These are phyloP conservation scores for Bettongia penicillata DNA, from an alignment of 2,113 vertebrate genomes.

Conservation along the genomic window DNA sequence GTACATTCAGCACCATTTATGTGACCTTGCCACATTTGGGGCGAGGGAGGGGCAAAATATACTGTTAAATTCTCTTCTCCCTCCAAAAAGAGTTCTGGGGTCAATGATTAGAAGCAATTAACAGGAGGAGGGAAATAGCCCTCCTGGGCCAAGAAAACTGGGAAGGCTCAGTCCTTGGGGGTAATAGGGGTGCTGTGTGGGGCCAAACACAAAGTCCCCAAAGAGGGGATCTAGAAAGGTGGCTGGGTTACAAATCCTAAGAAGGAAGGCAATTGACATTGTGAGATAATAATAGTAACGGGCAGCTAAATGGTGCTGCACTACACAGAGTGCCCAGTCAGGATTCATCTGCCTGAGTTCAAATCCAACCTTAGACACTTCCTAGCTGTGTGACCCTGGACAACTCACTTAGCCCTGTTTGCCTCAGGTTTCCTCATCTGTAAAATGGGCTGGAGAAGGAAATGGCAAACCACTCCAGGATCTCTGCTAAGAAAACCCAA, in stretches of 20 bases:
- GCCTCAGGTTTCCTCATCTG: too few species aligned
- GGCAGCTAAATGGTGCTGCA: background rate
- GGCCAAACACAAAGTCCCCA: background rate
- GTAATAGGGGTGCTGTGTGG: background rate
- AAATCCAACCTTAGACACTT: too few species aligned
- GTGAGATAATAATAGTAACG: background rate
- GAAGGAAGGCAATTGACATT: background rate
- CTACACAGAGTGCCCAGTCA: too few species aligned
- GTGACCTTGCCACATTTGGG: background rate
- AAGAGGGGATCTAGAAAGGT: background rate
- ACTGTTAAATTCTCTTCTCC: background rate
- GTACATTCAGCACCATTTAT: background rate
- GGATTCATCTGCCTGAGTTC: too few species aligned
- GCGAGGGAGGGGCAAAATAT: background rate
- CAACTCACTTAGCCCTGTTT: too few species aligned
- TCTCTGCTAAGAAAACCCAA: too few species aligned
- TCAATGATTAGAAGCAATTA: background rate
- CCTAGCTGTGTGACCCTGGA: too few species aligned
- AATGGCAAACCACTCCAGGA: too few species aligned
- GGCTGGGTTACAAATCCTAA: background rate
- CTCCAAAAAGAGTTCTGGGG: background rate
- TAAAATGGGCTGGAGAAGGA: too few species aligned
- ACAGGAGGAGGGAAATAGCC: background rate
- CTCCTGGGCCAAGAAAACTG: background rate
- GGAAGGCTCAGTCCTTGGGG: background rate